Conservation (phyloP, 64 coral and sea anemone species). For the Cladopsammia gracilis region DNA sequence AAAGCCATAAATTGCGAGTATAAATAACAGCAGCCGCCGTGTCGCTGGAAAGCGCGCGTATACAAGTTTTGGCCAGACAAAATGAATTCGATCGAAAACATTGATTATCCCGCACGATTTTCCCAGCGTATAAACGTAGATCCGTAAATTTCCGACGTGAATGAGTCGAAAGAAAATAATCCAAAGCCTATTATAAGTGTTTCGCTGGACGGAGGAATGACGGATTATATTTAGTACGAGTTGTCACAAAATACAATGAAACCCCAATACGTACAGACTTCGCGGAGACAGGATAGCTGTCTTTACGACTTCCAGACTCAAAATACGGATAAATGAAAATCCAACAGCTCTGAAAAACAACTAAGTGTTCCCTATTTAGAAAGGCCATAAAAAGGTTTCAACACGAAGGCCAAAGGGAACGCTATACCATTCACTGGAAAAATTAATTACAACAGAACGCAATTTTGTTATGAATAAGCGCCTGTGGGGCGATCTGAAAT, state of each 20-base stretch:
- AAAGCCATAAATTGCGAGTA: slow-evolving; percentile 33
- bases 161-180: slow-evolving; percentile 46
- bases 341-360: slow-evolving; percentile 34
- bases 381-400: slow-evolving; percentile 8
- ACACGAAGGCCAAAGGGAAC: slow-evolving; percentile 22
- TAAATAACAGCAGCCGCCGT: slow-evolving; percentile 12
- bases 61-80: not conserved
- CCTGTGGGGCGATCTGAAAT: slow-evolving; percentile 4
- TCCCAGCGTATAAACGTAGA: slow-evolving; percentile 7
- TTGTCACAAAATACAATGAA: slow-evolving; percentile 58
- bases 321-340: slow-evolving; percentile 54
- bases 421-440: slow-evolving; percentile 38
- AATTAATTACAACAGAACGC: slow-evolving; percentile 32
- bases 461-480: slow-evolving; percentile 39
- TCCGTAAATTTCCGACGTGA: slow-evolving; percentile 49
- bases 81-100: slow-evolving; percentile 21
- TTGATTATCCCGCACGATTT: not conserved
- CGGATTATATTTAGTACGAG: slow-evolving; percentile 51
- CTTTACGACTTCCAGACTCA: slow-evolving; percentile 53
- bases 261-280: slow-evolving; percentile 42
- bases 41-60: too few species aligned
- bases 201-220: slow-evolving; percentile 20
- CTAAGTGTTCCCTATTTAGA: not conserved
- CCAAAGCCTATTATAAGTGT: slow-evolving; percentile 46
- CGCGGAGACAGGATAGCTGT: slow-evolving; percentile 21